Evolutionary conservation across 2,113 vertebrate genomes (phyloP), one percentile per base, ranked within the genome.

Genomic region (Oplegnathus fasciatus): DNA sequence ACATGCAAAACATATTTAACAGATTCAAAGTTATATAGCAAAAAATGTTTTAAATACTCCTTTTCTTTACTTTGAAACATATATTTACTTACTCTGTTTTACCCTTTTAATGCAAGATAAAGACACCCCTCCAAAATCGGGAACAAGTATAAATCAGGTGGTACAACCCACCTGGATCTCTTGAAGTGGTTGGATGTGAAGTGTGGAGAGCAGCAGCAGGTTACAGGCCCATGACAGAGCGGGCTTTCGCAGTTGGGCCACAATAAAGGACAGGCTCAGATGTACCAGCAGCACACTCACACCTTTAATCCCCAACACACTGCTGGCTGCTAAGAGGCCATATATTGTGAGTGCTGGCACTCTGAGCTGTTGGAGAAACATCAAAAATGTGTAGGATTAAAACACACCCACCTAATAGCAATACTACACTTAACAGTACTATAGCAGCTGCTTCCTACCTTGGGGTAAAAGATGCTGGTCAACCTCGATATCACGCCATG

Each of bases 181-280:
- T 90, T 98, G 97, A 80, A 98, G 85, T 2, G 93, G 87, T n/a
- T 95, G 93, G 74, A 98, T 86, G 75, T 96, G 96, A 52, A 98
- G 93, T 0, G 96, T 97, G 72, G 93, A 96, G 1, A 99, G 96
- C 75, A 99, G 93, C 65, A 97, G 61, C 66, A 98, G 93, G 50
- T 96, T 96, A 64, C 96, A 97, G 50, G 95, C 54, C 98, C 98
- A 99, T 0, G 96, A 96, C 54, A 98, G 82, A 65, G 91, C 6
- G 0, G 96, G 92, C 11, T 94, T 96, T 84, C 90, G 95, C 80
- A 98, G 94, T 81, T 96, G 97, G 75, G 98, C 97, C 84, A 98
- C 96, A 8, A 91, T 90, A 87, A 98, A 98, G 1, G 96, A 96
- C 80, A 97, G 58, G n/a, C 78, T 30, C 60, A 96, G 90, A 73